Percentiles rank a stretch among this genome's conserved stretches.
These are phyloP conservation scores for Indicator maculatus DNA, from an alignment of 2,113 vertebrate species.

Conservation along the genomic window DNA sequence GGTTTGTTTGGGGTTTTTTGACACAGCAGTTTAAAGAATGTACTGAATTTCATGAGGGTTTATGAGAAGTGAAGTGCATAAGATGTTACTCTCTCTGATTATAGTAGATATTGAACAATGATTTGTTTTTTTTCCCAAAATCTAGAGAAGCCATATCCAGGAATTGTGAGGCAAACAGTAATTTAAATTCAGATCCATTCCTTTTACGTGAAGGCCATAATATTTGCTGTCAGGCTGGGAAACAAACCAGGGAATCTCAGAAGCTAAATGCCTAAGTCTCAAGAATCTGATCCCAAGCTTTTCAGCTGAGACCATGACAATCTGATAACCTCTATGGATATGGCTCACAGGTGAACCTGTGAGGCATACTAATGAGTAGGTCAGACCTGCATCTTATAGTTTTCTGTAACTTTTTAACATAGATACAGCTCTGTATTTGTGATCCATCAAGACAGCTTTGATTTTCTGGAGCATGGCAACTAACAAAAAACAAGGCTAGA, in stretches of 20 bases:
- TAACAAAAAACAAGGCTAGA: not conserved
- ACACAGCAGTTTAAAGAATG: not conserved
- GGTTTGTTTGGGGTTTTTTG: not conserved
- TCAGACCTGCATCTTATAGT: not conserved
- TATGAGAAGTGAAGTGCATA: not conserved
- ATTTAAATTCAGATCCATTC: slow-evolving; percentile 7
- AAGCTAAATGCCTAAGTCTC: not conserved
- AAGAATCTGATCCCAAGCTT: slow-evolving; percentile 31
- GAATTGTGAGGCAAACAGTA: not conserved
- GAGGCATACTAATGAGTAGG: not conserved
- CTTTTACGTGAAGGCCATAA: slow-evolving; percentile 3
- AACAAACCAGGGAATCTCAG: slow-evolving; percentile 10
- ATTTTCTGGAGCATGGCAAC: not conserved
- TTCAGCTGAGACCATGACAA: slow-evolving; percentile 25
- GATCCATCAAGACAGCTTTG: slow-evolving; percentile 19
- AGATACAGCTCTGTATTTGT: not conserved
- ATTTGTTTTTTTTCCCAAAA: slow-evolving; percentile 1
- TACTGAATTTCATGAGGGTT: not conserved
- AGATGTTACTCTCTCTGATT: not conserved
- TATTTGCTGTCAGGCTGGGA: not conserved
- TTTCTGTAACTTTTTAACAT: not conserved
- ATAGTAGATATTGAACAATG: not conserved
- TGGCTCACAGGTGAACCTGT: not conserved
- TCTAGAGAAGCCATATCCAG: not conserved
- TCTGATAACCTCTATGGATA: not conserved